Base-by-base conservation (phyloP, 2,888 invertebrate species). In the Conus canariensis region DNA sequence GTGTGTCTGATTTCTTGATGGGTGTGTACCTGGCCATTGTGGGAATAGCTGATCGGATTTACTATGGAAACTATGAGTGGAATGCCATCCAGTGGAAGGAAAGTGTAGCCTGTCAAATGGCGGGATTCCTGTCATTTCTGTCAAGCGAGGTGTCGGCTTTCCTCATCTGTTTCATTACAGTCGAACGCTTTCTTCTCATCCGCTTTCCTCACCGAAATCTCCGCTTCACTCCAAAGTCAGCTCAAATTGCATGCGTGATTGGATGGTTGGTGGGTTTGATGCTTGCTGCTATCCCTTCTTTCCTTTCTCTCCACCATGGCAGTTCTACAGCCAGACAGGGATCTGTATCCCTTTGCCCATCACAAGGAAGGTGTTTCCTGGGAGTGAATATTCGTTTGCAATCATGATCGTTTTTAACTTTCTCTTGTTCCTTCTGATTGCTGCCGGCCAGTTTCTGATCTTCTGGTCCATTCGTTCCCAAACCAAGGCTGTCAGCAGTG, bases 71-170 rank as follows among this genome's bases (percentile, higher is more conserved):
- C 19, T 94, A 94, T 90, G 90, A 92, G 12, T 92, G 92, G 93
- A 91, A 93, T 85, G 93, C 93, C 25, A 83, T 87, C 25, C 12
- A 90, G 3, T 94, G 94, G 94, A 90, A 92, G 67, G 89, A 91
- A 64, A 93, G 93, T 58, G 30, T 56, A 7, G 88, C 88, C 12
- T 94, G 94, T 88, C 89, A 92, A 56, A 10, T 93, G 86, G 93
- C 94, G 4, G 94, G 94, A 12, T 90, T 92, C 30, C 70, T 94
- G 30, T 91, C 93, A 1, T 91, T 93, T 4, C 19, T 94, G 59
- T 97, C 97, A 90, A 97, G 97, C 90, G 97, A 97, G 94, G 97
- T 97, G 6, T 97, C 97, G 0, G 97, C 97, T 4, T 94, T 89
- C 97, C 1, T 97, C 97, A 96, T 85, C 10, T 85, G 85, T 14